Percentiles rank a stretch among this genome's conserved stretches.
These are phyloP conservation scores for Acrocera orbiculus DNA, from an alignment of 2,888 invertebrate genomes.

Conservation along the genomic window DNA sequence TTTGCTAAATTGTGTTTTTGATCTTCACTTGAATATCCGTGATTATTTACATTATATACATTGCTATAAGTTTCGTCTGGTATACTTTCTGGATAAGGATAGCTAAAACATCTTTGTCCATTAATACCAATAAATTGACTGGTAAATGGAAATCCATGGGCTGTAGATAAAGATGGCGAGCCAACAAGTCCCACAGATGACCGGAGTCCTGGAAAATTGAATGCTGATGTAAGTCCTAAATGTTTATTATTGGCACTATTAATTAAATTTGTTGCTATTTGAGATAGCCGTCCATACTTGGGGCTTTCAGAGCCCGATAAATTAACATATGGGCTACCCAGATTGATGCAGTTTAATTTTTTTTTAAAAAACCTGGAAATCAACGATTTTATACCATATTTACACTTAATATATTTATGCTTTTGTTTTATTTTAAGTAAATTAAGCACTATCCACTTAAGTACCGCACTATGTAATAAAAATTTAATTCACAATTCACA, in stretches of 20 bases:
- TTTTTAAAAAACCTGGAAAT: too few species aligned
- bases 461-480: too few species aligned
- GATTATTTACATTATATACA: too few species aligned
- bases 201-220: conserved; percentile 26
- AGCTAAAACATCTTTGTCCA: conserved; percentile 10
- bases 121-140: conserved; percentile 1
- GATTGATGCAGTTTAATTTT: conserved; percentile 20
- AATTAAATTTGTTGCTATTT: conserved; percentile 8
- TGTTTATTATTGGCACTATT: conserved; percentile 9
- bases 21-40: conserved; percentile 11
- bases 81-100: too few species aligned
- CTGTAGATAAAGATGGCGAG: neutral
- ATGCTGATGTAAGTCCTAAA: conserved; percentile 21
- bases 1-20: conserved; percentile 5
- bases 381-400: too few species aligned
- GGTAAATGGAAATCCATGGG: neutral
- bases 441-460: too few species aligned
- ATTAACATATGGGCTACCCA: conserved; percentile 31
- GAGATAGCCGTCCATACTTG: conserved; percentile 9
- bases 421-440: too few species aligned
- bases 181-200: conserved; percentile 12
- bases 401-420: too few species aligned
- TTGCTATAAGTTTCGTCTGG: too few species aligned
- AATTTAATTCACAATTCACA: too few species aligned
- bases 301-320: conserved; percentile 29